phyloP scores from a whole-genome alignment of 2,888 invertebrate genomes.

The Amphipyra berbera region DNA sequence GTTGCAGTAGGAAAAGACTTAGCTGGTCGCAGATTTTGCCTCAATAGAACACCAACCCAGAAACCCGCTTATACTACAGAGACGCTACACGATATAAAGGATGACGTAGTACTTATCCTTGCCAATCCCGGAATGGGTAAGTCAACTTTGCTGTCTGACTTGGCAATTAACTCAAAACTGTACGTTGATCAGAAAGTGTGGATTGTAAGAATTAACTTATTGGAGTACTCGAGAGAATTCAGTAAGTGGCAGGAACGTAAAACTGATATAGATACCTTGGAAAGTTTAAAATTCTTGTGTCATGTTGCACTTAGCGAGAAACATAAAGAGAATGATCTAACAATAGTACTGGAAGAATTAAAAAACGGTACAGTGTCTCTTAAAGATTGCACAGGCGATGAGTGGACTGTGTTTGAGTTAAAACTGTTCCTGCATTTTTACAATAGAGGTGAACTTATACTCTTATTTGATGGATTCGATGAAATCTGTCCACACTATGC shows the following conservation, averaged over 20 bases:
- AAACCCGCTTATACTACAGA: background rate
- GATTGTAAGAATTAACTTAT: slow-evolving; percentile 23
- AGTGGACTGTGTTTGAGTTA: background rate
- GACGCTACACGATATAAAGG: slow-evolving; percentile 19
- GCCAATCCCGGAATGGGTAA: slow-evolving; percentile 51
- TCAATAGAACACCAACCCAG: too few relatives aligned
- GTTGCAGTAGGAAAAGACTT: background rate
- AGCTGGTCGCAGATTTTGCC: too few relatives aligned
- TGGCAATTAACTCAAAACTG: slow-evolving; percentile 41
- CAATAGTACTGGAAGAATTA: slow-evolving; percentile 2
- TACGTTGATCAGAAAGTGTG: slow-evolving; percentile 22
- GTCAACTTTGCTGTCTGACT: slow-evolving; percentile 44
- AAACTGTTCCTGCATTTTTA: too few relatives aligned
- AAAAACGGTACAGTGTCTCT: slow-evolving; percentile 1
- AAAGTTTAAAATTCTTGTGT: slow-evolving; percentile 21
- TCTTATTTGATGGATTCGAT: slow-evolving; percentile 20
- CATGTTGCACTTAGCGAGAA: slow-evolving; percentile 2
- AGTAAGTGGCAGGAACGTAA: slow-evolving; percentile 19
- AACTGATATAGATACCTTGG: slow-evolving; percentile 4
- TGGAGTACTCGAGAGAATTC: slow-evolving; percentile 18
- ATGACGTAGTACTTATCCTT: slow-evolving; percentile 21
- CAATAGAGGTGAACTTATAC: too few relatives aligned
- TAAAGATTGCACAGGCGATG: slow-evolving; percentile 10
- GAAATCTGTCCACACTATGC: slow-evolving; percentile 51
- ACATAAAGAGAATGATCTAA: background rate